A percentile compares a stretch with the other conserved stretches of the same genome.
Conservation (phyloP, 2,113 vertebrate species). For the Tichodroma muraria region DNA sequence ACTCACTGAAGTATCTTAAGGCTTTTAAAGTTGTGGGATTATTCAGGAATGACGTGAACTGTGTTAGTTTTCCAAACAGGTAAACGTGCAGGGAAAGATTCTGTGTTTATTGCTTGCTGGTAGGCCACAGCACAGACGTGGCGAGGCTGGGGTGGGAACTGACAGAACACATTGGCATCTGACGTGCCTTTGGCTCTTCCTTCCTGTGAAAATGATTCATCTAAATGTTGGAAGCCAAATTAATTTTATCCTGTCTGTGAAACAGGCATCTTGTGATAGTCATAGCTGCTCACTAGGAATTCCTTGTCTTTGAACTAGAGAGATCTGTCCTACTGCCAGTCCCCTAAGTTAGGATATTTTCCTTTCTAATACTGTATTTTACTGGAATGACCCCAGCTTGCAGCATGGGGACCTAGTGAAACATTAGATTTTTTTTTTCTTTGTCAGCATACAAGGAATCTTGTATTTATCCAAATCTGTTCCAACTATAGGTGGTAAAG, state of each 20-base stretch:
- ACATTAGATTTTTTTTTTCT: neutral
- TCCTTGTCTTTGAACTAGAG: neutral
- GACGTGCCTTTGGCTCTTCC: neutral
- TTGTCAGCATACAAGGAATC: neutral
- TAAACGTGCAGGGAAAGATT: neutral
- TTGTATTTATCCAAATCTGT: neutral
- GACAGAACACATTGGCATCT: neutral
- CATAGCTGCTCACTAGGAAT: neutral
- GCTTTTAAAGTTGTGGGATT: neutral
- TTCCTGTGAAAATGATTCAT: neutral
- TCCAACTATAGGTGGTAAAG: neutral
- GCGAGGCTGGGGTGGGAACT: neutral
- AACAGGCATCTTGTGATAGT: neutral
- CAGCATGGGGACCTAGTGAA: neutral
- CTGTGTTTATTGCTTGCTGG: neutral
- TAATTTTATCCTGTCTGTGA: neutral
- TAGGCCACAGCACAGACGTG: neutral
- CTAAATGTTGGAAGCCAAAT: neutral
- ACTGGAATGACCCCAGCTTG: neutral
- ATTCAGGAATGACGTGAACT: neutral
- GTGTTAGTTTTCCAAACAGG: neutral
- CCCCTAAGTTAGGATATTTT: neutral
- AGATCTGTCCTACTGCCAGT: neutral
- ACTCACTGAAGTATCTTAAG: neutral
- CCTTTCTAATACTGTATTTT: neutral